Evolutionary conservation across 2,113 vertebrate genomes (phyloP), one percentile per base, ranked within the genome.

Genomic region (Quiscalus mexicanus): DNA sequence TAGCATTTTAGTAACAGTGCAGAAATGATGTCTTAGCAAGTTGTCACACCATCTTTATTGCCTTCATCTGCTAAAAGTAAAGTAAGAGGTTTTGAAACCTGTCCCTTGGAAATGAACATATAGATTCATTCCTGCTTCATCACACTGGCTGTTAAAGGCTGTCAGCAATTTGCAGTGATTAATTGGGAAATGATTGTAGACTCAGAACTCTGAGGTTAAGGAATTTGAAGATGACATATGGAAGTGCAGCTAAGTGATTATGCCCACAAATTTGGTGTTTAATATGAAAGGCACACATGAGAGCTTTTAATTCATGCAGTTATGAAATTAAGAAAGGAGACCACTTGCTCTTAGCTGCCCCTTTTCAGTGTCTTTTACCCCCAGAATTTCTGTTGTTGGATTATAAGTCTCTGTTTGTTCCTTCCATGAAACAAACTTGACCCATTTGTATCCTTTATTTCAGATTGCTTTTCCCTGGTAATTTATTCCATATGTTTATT

Each of bases 131-230:
- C 96, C 87, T 33, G 39, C 58, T 96, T 93, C 91, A 94, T 97
- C 92, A 80, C 79, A 92, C 82, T 71, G 91, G 94, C 96, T 96
- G 95, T 84, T 94, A 95, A 97, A 97, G 91, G 88, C 96, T 94
- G 97, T 91, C 97, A 97, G 94, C 95, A 97, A 97, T 97, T 93
- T 94, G 53, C 95, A 94, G 96, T 97, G 88, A 96, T 96, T 97
- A 95, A 96, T 91, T 96, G 84, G 95, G 79, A 96, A 98, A 97
- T 95, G 27, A 91, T 95, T 84, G 50, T 81, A 90, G 84, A 96
- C 74, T 97, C 94, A 80, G 80, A 97, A 97, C 93, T 96, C 76
- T 71, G 91, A 71, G 92, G 89, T 96, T 97, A 96, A 96, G 94
- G 91, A 96, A 97, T 95, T 85, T 93, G 96, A 97, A 97, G 93